Evolutionary conservation across 2,113 vertebrate species (phyloP), one percentile per base, ranked within the genome.

Genomic region (Brachyhypopomus occidentalis): DNA sequence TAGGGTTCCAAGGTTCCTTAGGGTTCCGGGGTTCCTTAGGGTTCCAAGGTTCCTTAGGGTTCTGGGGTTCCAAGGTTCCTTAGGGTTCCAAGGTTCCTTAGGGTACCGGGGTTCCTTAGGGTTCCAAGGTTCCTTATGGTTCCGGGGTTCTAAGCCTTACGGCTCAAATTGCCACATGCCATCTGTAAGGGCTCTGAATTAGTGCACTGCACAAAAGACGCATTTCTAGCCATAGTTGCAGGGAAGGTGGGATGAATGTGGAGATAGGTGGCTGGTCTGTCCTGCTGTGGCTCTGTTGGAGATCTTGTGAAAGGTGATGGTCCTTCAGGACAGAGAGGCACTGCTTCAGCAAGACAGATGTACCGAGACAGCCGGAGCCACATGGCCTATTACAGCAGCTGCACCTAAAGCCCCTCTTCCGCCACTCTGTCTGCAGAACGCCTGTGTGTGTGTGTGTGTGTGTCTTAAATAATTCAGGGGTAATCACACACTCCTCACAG

Each of bases 141-240:
- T 30, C 30, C 30, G 3, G 30, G 30, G 30, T 30, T 30, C 30
- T 30, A 30, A 30, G 30, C 30, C 30, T 30, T 3, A 30, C 3
- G 30, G 30, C 30, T 2, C 71, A 72, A 48, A 36, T 52, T 75
- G 62, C 82, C 72, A 79, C 74, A 79, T 60, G 77, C 64, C 63
- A 34, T 59, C 30, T 20, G 67, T 81, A 83, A 85, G 80, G 70
- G 69, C 77, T 85, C 75, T 69, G 80, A 83, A 83, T 85, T 84
- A 83, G 69, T 9, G 22, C 79, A 71, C 80, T 74, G 75, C 60
- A 52, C 66, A 82, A 70, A 72, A 82, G 58, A 80, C 56, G 70
- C 78, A 78, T 83, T 77, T 79, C 76, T 67, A 70, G 72, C 81
- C 55, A 23, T 62, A 73, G 77, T 63, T 55, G 67, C 48, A 5